Conservation (phyloP, 1,140 invertebrate species). For the Musca vetustissima region DNA sequence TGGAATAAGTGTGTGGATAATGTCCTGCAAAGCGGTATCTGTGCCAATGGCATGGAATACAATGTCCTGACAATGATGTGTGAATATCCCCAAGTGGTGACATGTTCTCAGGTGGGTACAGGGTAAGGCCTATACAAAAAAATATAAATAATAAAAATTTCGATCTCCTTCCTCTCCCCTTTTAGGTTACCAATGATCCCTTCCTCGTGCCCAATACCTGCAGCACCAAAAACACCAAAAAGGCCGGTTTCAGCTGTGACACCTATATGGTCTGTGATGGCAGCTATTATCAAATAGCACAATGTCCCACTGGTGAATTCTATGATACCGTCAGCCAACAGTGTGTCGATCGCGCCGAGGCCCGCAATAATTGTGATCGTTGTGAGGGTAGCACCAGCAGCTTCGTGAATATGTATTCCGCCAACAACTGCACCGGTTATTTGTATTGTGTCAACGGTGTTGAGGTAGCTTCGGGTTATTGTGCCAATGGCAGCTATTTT, state of each 20-base stretch:
- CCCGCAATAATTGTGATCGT: constrained; percentile 38
- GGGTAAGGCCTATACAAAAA: too few species aligned
- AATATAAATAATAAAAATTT: too few species aligned
- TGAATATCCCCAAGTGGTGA: constrained; percentile 26
- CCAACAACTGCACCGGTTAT: constrained; percentile 32
- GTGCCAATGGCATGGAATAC: constrained; percentile 19
- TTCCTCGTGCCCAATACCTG: constrained; percentile 4
- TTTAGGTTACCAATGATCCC: constrained; percentile 35
- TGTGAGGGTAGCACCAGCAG: constrained; percentile 30
- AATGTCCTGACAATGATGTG: constrained; percentile 29
- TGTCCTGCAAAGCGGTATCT: constrained; percentile 27
- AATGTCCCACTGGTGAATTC: constrained; percentile 28
- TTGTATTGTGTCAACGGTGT: constrained; percentile 35
- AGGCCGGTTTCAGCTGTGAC: constrained; percentile 32
- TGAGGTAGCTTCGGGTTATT: constrained; percentile 20
- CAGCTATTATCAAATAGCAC: not conserved
- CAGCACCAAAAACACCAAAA: not conserved
- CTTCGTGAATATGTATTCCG: constrained; percentile 39
- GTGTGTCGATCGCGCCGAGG: constrained; percentile 32
- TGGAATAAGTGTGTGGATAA: constrained; percentile 35
- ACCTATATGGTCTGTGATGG: constrained; percentile 34
- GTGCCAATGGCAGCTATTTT: constrained; percentile 30
- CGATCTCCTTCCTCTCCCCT: not conserved
- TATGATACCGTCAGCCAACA: constrained; percentile 30
- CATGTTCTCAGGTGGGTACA: constrained; percentile 32